Evolutionary conservation across 2,888 invertebrate species (phyloP).

Genomic region (Nomada flava): DNA sequence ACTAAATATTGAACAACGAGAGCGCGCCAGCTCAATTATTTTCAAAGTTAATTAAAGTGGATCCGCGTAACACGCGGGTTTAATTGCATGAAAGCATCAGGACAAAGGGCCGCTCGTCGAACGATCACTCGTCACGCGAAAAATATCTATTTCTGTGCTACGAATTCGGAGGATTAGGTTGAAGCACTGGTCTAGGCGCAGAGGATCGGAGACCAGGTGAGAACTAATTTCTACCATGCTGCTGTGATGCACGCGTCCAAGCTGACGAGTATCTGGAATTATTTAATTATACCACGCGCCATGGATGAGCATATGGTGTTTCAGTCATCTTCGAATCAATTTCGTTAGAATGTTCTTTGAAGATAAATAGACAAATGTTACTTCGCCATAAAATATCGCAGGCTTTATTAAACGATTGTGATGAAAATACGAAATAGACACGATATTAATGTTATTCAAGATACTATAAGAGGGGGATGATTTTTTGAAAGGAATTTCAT

Average conservation of each 20-base stretch:
- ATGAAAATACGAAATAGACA: not conserved
- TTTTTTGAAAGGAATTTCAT: not conserved
- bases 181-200: not conserved
- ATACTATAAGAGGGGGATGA: not conserved
- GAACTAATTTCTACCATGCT: conserved; percentile 26
- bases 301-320: too few relatives aligned
- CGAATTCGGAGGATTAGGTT: conserved; percentile 5
- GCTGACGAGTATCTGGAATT: conserved; percentile 25
- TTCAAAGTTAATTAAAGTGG: conserved; percentile 57
- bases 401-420: not conserved
- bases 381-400: too few relatives aligned
- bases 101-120: conserved; percentile 43
- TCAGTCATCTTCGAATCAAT: too few relatives aligned
- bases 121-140: conserved; percentile 50
- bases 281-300: not conserved
- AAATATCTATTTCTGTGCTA: conserved; percentile 43
- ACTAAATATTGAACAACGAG: conserved; percentile 52
- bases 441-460: not conserved
- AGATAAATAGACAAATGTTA: too few relatives aligned
- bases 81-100: conserved; percentile 53
- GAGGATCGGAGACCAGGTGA: conserved; percentile 39
- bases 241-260: not conserved
- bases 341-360: too few relatives aligned
- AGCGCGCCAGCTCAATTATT: conserved; percentile 45
- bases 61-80: conserved; percentile 44